Base-by-base conservation (phyloP, 2,113 vertebrate species). In the Engraulis encrasicolus region DNA sequence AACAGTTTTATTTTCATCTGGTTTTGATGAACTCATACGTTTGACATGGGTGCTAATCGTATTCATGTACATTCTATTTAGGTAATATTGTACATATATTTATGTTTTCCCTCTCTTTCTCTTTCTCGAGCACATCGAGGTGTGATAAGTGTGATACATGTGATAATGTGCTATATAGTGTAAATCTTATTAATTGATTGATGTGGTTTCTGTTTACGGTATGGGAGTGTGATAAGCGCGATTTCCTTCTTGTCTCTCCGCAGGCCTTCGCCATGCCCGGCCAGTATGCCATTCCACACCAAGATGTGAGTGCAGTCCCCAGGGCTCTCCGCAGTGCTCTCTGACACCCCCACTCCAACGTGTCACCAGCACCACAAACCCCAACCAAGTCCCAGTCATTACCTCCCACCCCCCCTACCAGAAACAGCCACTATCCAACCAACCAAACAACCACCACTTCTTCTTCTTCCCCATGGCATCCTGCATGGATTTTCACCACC, bases 211-310 rank as follows among this genome's bases (percentile, higher is more conserved):
- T n/a, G n/a, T n/a, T n/a, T n/a, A n/a, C n/a, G n/a, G n/a, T 52
- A 19, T 52, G 14, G 17, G 15, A 52, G 15, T 52, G 50, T 52
- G 50, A 19, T 52, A 15, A 36, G 2, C 11, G 14, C 40, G 23
- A 50, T 38, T 31, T 85, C 19, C 93, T 87, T 92, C n/a, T 91
- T 90, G 66, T 74, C 4, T 34, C 66, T 36, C 66, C 85, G 0
- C 92, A 98, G 97, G 96, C 97, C 0, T 98, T 97, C 93, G 94
- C 96, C 61, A 94, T 98, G 92, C 97, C 96, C 88, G 97, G 97
- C 82, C 97, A 97, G 92, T 98, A 97, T 85, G 96, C 97, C 83
- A 96, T 96, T 92, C 95, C 96, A 86, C 96, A 97, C 93, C 97
- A 97, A 95, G 97, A 98, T 92, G 97, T 98, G 96, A 98, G 97